These are phyloP conservation scores for Cariama cristata DNA, from an alignment of 2,113 vertebrate species.

Conservation along the genomic window DNA sequence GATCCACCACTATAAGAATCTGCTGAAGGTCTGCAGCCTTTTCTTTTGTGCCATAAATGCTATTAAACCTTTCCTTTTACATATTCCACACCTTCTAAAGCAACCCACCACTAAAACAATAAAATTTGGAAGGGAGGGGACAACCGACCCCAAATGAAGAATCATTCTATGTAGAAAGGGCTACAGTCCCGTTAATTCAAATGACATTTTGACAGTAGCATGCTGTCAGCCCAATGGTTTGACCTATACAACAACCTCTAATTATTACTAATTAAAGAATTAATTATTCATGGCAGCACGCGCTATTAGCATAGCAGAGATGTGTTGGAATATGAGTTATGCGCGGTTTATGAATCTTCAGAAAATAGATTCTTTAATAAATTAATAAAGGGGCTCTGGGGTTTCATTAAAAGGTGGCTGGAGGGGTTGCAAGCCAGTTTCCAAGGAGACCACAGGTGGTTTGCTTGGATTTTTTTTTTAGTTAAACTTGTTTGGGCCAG, in stretches of 20 bases:
- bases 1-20: neutral
- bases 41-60: neutral
- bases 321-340: conserved; percentile 85
- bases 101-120: neutral
- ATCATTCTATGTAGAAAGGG: conserved; percentile 33
- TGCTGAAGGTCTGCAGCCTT: neutral
- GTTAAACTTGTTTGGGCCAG: conserved; percentile 90
- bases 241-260: conserved; percentile 85
- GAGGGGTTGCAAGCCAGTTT: conserved; percentile 90
- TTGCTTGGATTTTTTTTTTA: conserved; percentile 82
- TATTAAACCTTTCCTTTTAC: conserved; percentile 47
- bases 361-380: conserved; percentile 93
- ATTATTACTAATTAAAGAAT: conserved; percentile 91
- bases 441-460: conserved; percentile 94
- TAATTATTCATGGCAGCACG: conserved; percentile 85
- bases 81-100: neutral
- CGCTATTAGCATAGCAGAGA: conserved; percentile 86
- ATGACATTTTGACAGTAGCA: conserved; percentile 80
- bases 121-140: neutral
- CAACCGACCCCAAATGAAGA: neutral
- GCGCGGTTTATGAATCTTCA: conserved; percentile 88
- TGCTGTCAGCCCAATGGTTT: conserved; percentile 81
- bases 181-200: conserved; percentile 65
- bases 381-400: conserved; percentile 92
- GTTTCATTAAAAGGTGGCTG: conserved; percentile 97